Evolutionary conservation across 92 coral and sea anemone species (phyloP).

Genomic region (Parazoanthus atlanticus): DNA sequence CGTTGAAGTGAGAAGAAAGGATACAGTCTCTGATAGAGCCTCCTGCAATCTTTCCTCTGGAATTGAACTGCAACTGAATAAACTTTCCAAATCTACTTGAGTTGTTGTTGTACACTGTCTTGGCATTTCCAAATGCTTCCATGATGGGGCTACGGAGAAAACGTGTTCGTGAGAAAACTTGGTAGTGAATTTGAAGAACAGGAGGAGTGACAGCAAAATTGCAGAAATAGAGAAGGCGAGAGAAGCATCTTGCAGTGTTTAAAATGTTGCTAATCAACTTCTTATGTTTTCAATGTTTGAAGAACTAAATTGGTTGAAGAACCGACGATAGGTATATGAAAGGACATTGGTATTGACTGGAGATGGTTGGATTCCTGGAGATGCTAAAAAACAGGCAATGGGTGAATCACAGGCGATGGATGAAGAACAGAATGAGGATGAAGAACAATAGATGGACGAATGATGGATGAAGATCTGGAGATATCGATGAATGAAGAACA

Average conservation of each 20-base stretch:
- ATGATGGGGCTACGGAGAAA: slow-evolving; percentile 79
- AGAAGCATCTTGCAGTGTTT: neutral
- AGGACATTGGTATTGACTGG: neutral
- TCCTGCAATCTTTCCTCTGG: slow-evolving; percentile 93
- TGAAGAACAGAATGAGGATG: neutral
- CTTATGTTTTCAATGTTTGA: neutral
- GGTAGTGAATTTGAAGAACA: neutral
- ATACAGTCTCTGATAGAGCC: slow-evolving; percentile 97
- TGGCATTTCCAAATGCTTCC: slow-evolving; percentile 99
- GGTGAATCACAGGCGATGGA: neutral
- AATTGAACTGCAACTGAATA: slow-evolving; percentile 84
- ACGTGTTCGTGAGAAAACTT: neutral
- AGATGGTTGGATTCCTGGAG: neutral
- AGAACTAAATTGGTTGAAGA: neutral
- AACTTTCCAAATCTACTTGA: slow-evolving; percentile 99
- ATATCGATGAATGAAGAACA: neutral
- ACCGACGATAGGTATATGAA: neutral
- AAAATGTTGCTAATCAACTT: no score
- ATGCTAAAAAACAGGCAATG: neutral
- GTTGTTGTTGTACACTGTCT: slow-evolving; percentile 98
- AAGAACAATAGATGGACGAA: neutral
- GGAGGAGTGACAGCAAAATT: neutral
- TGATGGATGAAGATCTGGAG: neutral
- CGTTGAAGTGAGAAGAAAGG: slow-evolving; percentile 50
- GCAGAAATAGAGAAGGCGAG: neutral